Evolutionary conservation across 2,888 invertebrate genomes (phyloP).

Genomic region (Coelopa pilipes): DNA sequence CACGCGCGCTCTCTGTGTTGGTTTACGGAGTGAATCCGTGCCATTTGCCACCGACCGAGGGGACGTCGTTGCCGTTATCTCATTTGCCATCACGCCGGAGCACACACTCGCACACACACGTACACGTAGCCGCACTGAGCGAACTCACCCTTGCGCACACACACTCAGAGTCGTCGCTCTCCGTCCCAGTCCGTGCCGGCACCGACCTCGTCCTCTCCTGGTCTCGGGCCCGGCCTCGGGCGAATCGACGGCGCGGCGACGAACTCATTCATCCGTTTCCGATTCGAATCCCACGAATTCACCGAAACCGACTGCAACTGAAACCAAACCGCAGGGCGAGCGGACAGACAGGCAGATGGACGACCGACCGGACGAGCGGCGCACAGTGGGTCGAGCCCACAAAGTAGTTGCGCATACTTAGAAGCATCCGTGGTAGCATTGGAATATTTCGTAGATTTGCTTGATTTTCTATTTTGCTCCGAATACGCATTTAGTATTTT

Average conservation of each 20-base stretch:
- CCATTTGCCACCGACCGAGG: constrained; percentile 47
- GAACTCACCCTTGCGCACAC: constrained; percentile 29
- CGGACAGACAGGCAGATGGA: not conserved
- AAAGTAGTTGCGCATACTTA: no score
- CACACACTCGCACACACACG: constrained; percentile 24
- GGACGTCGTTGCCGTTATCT: constrained; percentile 40
- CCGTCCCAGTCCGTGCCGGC: not conserved
- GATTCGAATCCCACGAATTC: constrained; percentile 44
- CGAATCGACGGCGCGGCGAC: constrained; percentile 28
- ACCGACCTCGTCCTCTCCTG: no score
- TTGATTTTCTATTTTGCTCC: no score
- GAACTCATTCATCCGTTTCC: constrained; percentile 45
- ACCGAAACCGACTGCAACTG: constrained; percentile 24
- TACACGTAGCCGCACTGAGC: not conserved
- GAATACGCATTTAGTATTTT: no score
- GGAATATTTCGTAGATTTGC: no score
- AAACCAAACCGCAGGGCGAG: constrained; percentile 17
- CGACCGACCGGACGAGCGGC: no score
- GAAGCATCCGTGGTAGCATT: no score
- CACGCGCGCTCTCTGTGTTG: constrained; percentile 34
- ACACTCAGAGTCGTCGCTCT: not conserved
- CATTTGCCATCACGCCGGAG: constrained; percentile 28
- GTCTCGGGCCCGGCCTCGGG: constrained; percentile 10
- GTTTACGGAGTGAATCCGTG: constrained; percentile 52
- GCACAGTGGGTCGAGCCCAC: constrained; percentile 4